Conservation (phyloP, 2,797 vertebrate genomes). For the Leucoraja ocellata region DNA sequence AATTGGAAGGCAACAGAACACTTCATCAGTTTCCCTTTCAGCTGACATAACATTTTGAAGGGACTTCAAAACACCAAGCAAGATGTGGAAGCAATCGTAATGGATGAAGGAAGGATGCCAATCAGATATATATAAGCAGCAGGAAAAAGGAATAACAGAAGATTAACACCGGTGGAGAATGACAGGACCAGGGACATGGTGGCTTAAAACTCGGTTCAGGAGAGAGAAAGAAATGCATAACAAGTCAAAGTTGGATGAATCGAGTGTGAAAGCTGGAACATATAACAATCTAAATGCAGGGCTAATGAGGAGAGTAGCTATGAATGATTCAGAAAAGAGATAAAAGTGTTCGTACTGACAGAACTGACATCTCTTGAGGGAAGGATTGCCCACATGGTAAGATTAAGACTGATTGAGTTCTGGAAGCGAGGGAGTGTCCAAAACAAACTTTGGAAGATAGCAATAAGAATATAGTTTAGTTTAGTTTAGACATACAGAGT, state of each 20-base stretch:
- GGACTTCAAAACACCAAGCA: background rate
- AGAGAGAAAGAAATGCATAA: background rate
- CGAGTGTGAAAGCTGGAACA: background rate
- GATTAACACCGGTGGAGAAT: background rate
- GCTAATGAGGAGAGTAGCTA: background rate
- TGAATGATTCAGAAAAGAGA: background rate
- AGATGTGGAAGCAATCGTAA: background rate
- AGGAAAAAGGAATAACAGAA: background rate
- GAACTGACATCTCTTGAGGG: background rate
- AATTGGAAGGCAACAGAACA: background rate
- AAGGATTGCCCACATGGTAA: background rate
- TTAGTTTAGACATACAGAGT: too few relatives aligned
- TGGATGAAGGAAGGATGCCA: background rate
- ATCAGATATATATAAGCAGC: background rate
- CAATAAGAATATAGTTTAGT: background rate
- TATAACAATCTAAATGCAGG: background rate
- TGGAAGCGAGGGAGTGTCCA: background rate
- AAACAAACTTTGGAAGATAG: background rate
- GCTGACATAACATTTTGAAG: background rate
- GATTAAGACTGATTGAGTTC: background rate
- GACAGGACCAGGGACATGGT: background rate
- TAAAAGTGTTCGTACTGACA: background rate
- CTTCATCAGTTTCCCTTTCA: background rate
- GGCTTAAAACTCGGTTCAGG: background rate
- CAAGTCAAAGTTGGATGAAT: background rate